A percentile compares a stretch with the other conserved stretches of the same genome.
These are phyloP conservation scores for Phalacrocorax carbo DNA, from an alignment of 2,113 vertebrate species.

Conservation along the genomic window DNA sequence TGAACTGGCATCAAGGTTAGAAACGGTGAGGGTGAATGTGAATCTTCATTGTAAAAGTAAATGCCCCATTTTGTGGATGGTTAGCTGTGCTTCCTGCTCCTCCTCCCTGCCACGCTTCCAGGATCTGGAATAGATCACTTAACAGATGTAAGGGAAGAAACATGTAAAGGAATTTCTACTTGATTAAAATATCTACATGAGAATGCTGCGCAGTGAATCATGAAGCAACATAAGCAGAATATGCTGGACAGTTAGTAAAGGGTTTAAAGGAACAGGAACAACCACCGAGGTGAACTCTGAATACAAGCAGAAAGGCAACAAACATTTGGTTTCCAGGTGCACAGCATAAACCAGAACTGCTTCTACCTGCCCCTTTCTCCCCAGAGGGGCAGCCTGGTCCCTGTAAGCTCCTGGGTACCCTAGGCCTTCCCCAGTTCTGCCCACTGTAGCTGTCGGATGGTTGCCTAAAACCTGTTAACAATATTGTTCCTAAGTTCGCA, in stretches of 20 bases:
- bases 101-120: not conserved
- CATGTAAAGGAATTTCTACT: not conserved
- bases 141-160: not conserved
- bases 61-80: not conserved
- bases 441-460: not conserved
- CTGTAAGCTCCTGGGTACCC: not conserved
- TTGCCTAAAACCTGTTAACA: not conserved
- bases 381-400: not conserved
- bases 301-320: not conserved
- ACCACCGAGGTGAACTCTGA: not conserved
- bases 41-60: not conserved
- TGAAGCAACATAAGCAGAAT: not conserved
- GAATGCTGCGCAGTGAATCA: not conserved
- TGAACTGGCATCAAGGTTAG: constrained; percentile 47
- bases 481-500: rapidly evolving
- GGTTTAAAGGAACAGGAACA: not conserved
- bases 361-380: not conserved
- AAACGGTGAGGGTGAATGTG: not conserved
- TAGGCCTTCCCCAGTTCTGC: not conserved
- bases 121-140: not conserved
- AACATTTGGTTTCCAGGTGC: not conserved
- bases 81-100: not conserved
- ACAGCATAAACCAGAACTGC: not conserved
- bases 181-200: not conserved
- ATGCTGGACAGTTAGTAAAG: not conserved